Evolutionary conservation across 2,797 vertebrate genomes (phyloP).

Genomic region (Melanotaenia maccullochi): DNA sequence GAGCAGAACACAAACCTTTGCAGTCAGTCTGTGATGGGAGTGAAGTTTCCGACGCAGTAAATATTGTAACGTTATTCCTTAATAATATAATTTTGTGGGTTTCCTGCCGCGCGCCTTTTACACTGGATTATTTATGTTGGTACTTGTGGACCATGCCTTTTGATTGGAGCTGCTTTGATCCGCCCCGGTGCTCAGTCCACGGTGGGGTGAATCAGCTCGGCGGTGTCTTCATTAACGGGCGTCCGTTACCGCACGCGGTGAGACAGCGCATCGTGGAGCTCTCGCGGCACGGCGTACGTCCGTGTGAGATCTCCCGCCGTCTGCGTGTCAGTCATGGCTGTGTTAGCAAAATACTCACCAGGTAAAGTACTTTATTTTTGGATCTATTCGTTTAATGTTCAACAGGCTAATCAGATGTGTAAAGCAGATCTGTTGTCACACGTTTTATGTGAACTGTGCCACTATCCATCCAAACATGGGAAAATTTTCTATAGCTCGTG

Average conservation of each 20-base stretch:
- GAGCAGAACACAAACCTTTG: background rate
- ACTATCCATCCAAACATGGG: background rate
- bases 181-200: slow-evolving; percentile 76
- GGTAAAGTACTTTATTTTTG: slow-evolving; percentile 75
- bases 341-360: slow-evolving; percentile 93
- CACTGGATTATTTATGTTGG: background rate
- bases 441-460: background rate
- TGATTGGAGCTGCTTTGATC: background rate
- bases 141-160: background rate
- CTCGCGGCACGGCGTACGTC: slow-evolving; percentile 88
- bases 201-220: slow-evolving; percentile 94
- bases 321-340: slow-evolving; percentile 93
- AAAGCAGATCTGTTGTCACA: background rate
- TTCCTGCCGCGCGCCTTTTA: background rate
- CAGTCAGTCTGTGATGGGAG: background rate
- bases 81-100: background rate
- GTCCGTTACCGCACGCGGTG: slow-evolving; percentile 89
- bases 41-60: background rate
- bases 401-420: background rate
- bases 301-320: slow-evolving; percentile 80
- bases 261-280: slow-evolving; percentile 93
- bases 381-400: background rate
- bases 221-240: slow-evolving; percentile 92
- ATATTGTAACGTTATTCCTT: background rate
- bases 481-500: background rate